A percentile compares a stretch with the other conserved stretches of the same genome.
Conservation (phyloP, 2,888 invertebrate genomes). For the Esperia sulphurella region DNA sequence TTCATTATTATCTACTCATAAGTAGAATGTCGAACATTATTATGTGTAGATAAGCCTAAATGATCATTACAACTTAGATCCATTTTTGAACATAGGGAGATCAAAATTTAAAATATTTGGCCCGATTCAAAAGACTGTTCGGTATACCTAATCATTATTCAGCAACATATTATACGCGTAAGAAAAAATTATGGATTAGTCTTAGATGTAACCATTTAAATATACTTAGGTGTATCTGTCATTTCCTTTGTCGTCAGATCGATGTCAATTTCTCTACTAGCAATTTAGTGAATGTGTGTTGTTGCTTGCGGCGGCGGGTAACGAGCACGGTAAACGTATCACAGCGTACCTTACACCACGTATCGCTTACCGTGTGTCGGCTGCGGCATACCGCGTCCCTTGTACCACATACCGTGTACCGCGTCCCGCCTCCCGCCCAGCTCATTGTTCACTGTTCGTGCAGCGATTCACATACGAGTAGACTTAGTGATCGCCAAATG, state of each 20-base stretch:
- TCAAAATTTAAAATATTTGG: conserved; percentile 81
- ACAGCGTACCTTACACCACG: too few relatives aligned
- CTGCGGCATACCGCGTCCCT: conserved; percentile 7
- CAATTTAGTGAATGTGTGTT: conserved; percentile 45
- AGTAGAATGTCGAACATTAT: conserved; percentile 35
- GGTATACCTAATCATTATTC: conserved; percentile 81
- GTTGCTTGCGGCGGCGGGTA: conserved; percentile 29
- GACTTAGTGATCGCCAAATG: conserved; percentile 76
- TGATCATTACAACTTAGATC: conserved; percentile 54
- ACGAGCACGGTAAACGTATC: too few relatives aligned
- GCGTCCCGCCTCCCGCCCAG: conserved; percentile 13
- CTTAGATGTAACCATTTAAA: conserved; percentile 54
- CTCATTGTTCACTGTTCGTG: conserved; percentile 36
- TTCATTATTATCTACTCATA: conserved; percentile 23
- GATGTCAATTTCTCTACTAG: conserved; percentile 58
- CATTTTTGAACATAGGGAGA: conserved; percentile 68
- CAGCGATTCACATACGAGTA: conserved; percentile 62
- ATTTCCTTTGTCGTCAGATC: conserved; percentile 52
- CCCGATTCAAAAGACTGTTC: conserved; percentile 85
- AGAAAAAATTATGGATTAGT: conserved; percentile 54
- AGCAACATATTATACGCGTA: conserved; percentile 47
- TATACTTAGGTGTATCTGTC: conserved; percentile 40
- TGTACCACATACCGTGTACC: conserved; percentile 10
- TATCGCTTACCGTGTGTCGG: conserved; percentile 15
- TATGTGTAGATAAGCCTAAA: conserved; percentile 27